phyloP scores from a whole-genome alignment of 2,888 invertebrate genomes.

The Lycaena phlaeas region DNA sequence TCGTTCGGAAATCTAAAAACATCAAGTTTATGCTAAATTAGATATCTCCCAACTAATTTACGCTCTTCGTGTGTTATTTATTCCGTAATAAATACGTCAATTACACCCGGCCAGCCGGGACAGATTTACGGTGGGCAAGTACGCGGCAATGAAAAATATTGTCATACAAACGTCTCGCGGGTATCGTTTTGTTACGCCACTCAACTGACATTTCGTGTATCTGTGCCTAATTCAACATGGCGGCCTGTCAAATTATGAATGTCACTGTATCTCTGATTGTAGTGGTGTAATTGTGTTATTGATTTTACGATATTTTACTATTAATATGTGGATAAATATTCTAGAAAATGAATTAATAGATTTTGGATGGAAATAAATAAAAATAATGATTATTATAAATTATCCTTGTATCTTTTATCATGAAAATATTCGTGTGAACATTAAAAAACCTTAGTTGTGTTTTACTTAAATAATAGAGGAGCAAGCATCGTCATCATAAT shows the following conservation, averaged over 20 bases:
- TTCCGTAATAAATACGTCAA: slow-evolving; percentile 36
- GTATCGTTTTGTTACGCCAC: slow-evolving; percentile 2
- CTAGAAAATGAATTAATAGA: too few relatives aligned
- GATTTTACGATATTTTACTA: neutral
- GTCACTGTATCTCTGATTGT: slow-evolving; percentile 1
- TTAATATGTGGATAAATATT: too few relatives aligned
- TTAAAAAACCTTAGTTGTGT: too few relatives aligned
- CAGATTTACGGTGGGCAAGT: slow-evolving; percentile 22
- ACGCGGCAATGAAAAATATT: slow-evolving; percentile 14
- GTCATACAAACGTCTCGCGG: slow-evolving; percentile 1
- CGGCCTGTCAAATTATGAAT: slow-evolving; percentile 2
- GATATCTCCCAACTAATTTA: slow-evolving; percentile 29
- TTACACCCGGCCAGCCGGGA: slow-evolving; percentile 25
- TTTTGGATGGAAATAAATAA: too few relatives aligned
- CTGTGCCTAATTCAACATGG: slow-evolving; percentile 5
- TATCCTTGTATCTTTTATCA: too few relatives aligned
- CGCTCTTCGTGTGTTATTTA: slow-evolving; percentile 30
- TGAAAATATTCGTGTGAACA: too few relatives aligned
- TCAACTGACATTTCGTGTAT: slow-evolving; percentile 4
- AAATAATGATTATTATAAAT: too few relatives aligned
- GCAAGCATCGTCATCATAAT: too few relatives aligned
- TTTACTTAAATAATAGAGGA: too few relatives aligned
- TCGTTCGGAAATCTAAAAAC: neutral
- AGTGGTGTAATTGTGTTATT: neutral
- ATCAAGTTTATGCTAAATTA: slow-evolving; percentile 20